Evolutionary conservation across 2,888 invertebrate species (phyloP), one percentile per base, ranked within the genome.

Genomic region (Dynastes grantii): DNA sequence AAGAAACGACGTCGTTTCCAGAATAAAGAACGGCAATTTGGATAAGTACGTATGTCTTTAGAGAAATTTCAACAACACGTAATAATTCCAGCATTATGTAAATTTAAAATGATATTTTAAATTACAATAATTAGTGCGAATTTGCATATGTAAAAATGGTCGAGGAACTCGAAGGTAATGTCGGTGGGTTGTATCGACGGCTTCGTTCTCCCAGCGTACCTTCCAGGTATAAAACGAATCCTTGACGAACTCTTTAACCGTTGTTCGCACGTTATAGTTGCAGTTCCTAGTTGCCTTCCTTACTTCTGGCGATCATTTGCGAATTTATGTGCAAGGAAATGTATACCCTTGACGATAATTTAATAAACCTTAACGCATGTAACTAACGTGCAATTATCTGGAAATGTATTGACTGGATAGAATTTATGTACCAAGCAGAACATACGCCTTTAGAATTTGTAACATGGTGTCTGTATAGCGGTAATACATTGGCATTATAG

Each of bases 41-140:
- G n/a, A 49, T 68, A 71, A 37, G 11, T 58, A 71, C 22, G 40
- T 8, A 58, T 40, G 55, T 71, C 55, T 58, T 22, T 55, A 40
- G 55, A 40, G 55, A 71, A 58, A 55, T 71, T 71, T 71, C 71
- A 71, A 71, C 71, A 58, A 55, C 71, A 29, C 51, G 51, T 51
- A 32, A 71, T 71, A 71, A 71, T 71, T 71, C 40, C 11, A 71
- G 71, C 55, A 71, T 71, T 71, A 71, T 71, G 70, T 51, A 71
- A 71, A 71, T 71, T 55, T 13, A 8, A 71, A 71, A 71, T 71
- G 53, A 71, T 71, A 37, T 71, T 71, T 55, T 53, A 71, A 71
- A 71, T 71, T 71, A 71, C 71, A 58, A 58, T 71, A 71, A 71
- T 40, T 58, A 71, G 37, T n/a, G 8, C n/a, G 37, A 22, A 40